A percentile compares a stretch with the other conserved stretches of the same genome.
Evolutionary conservation across 1,140 invertebrate genomes (phyloP).

Genomic region (Melanaphis sacchari): DNA sequence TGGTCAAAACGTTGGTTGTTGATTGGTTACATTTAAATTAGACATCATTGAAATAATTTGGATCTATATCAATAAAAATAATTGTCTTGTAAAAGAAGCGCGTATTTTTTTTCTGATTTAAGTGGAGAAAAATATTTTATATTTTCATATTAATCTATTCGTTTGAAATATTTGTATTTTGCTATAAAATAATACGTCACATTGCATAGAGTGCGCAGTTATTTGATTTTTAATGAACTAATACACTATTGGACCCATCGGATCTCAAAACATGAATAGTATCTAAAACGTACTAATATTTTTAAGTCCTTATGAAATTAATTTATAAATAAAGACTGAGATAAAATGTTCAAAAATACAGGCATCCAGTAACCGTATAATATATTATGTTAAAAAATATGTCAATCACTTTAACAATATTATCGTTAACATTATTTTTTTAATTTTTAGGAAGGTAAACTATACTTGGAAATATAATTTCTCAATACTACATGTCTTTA

Average conservation of each 20-base stretch:
- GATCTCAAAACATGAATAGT: not conserved
- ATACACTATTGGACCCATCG: not conserved
- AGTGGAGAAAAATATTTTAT: not conserved
- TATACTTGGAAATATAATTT: not conserved
- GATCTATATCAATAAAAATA: not conserved
- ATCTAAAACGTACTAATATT: not conserved
- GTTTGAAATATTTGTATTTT: not conserved
- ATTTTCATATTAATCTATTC: not conserved
- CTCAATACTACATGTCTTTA: not conserved
- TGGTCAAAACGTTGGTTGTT: not conserved
- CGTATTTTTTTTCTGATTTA: not conserved
- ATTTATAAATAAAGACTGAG: not conserved
- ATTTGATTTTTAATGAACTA: not conserved
- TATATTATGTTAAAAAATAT: not conserved
- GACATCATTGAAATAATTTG: not conserved
- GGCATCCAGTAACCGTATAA: not conserved
- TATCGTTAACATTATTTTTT: too few species aligned
- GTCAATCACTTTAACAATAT: not conserved
- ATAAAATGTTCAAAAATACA: not conserved
- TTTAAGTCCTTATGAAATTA: not conserved
- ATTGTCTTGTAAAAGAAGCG: not conserved
- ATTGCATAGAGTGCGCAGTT: not conserved
- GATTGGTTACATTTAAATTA: slow-evolving; percentile 17
- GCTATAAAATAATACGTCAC: not conserved
- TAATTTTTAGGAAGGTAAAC: not conserved